phyloP scores from a whole-genome alignment of 1,140 invertebrate genomes.

The Sitobion miscanthi region DNA sequence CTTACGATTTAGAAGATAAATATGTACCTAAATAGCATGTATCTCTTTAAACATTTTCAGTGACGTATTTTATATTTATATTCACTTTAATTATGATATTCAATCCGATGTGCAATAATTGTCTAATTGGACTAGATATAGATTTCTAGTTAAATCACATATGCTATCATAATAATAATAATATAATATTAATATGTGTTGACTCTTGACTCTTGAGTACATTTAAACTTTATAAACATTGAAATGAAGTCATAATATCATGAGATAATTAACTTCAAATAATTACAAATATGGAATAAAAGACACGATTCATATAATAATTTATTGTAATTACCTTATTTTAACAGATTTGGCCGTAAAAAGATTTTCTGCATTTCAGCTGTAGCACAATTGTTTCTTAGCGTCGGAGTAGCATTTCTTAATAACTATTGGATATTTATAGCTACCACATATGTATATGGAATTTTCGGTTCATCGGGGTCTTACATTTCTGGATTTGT shows the following conservation, averaged over 20 bases:
- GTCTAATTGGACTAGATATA: background rate
- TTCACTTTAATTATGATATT: background rate
- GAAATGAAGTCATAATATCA: background rate
- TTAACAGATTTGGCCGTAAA: conserved; percentile 74
- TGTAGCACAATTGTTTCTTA: conserved; percentile 74
- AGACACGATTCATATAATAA: background rate
- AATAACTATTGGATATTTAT: conserved; percentile 78
- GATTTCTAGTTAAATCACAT: background rate
- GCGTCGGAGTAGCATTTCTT: conserved; percentile 75
- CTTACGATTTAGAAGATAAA: background rate
- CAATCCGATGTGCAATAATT: background rate
- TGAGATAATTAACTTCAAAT: too few relatives aligned
- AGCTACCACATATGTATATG: conserved; percentile 74
- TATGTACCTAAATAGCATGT: too few relatives aligned
- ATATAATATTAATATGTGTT: background rate
- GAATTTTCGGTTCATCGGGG: conserved; percentile 82
- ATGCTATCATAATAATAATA: too few relatives aligned
- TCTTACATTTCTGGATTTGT: conserved; percentile 85
- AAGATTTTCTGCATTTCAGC: conserved; percentile 78
- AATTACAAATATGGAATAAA: too few relatives aligned
- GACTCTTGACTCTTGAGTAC: background rate
- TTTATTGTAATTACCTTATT: conserved; percentile 37
- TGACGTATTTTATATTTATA: background rate
- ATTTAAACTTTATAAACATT: background rate
- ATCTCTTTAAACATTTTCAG: background rate